Evolutionary conservation across 2,888 invertebrate genomes (phyloP).

Genomic region (Aphrophora alni): DNA sequence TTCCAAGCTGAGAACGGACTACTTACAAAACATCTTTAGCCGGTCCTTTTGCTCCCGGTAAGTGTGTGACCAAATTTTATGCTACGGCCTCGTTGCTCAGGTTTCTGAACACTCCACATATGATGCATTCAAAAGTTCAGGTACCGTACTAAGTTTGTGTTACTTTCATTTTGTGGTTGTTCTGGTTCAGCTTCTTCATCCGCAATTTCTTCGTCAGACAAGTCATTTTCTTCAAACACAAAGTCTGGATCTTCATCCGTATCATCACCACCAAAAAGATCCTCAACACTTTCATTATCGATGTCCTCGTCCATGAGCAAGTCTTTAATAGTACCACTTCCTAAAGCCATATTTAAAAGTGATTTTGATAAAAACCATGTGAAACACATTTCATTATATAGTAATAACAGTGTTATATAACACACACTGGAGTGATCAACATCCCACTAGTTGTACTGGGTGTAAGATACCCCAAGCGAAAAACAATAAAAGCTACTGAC

Average conservation of each 20-base stretch:
- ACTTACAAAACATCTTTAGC: not conserved
- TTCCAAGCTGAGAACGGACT: not conserved
- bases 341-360: constrained; percentile 10
- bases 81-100: too few relatives aligned
- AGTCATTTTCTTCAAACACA: not conserved
- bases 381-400: too few relatives aligned
- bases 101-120: too few relatives aligned
- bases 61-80: constrained; percentile 20
- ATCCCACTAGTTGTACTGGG: too few relatives aligned
- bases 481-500: too few relatives aligned
- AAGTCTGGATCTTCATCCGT: not conserved
- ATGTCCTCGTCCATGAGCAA: constrained; percentile 3
- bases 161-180: not conserved
- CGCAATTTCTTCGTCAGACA: not conserved
- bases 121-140: too few relatives aligned
- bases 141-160: too few relatives aligned
- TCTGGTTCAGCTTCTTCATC: not conserved
- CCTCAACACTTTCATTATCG: not conserved
- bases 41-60: constrained; percentile 25
- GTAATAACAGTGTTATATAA: too few relatives aligned
- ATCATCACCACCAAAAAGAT: not conserved
- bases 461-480: too few relatives aligned
- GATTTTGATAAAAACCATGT: too few relatives aligned
- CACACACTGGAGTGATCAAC: too few relatives aligned
- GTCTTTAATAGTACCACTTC: not conserved